Conservation (phyloP, 2,113 vertebrate genomes). For the Canis aureus region DNA sequence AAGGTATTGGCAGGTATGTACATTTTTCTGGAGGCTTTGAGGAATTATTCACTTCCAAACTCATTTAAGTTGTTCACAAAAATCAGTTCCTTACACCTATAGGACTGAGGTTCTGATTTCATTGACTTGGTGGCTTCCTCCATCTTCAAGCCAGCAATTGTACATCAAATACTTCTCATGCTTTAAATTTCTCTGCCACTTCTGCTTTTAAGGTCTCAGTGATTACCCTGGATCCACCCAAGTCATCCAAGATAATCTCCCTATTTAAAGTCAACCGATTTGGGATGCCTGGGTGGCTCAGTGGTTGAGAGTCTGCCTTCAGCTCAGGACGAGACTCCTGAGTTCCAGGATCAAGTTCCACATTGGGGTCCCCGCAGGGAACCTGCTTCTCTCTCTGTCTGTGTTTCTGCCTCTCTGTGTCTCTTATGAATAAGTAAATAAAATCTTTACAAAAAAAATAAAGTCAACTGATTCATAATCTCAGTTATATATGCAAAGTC, state of each 20-base stretch:
- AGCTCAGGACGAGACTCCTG: too few relatives aligned
- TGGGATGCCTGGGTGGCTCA: too few relatives aligned
- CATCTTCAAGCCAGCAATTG: neutral
- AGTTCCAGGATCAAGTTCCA: too few relatives aligned
- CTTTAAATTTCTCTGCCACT: neutral
- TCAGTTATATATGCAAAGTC: neutral
- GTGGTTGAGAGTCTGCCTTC: too few relatives aligned
- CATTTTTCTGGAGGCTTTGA: neutral
- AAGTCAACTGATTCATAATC: neutral
- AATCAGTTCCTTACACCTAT: neutral
- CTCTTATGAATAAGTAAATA: too few relatives aligned
- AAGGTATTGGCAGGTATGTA: neutral
- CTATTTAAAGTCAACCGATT: neutral
- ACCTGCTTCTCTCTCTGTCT: too few relatives aligned
- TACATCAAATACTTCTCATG: neutral
- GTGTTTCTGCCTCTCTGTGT: too few relatives aligned
- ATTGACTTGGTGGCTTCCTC: neutral
- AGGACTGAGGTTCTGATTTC: neutral
- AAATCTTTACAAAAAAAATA: neutral
- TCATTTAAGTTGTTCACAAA: neutral
- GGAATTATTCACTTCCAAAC: neutral
- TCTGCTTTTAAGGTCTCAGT: neutral
- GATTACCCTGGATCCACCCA: neutral
- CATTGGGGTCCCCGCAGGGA: too few relatives aligned
- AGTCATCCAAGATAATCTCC: neutral